Base-by-base conservation (phyloP, 2,113 vertebrate genomes). In the Furnarius figulus region DNA sequence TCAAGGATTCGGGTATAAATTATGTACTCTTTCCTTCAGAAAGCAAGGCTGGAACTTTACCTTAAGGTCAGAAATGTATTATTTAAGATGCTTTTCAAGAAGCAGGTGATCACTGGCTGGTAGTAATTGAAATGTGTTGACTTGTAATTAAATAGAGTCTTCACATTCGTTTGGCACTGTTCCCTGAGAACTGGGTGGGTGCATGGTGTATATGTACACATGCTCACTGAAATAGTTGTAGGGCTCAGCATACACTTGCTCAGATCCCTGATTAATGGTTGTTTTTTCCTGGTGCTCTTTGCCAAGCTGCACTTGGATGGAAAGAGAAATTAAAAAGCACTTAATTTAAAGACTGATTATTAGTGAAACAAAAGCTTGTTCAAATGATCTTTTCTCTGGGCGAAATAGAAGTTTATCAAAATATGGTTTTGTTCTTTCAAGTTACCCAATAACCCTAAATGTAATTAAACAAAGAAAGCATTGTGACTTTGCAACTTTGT, bases 331-430 rank as follows among this genome's bases (percentile, higher is more conserved):
- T 94, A 8, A 76, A 85, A 94, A 85, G 44, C 53, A 61, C 58
- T 9, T 68, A 21, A 44, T 88, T 92, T 76, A 56, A 83, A 73
- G n/a, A 40, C 53, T 68, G 27, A 77, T 86, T 73, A 90, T 90
- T 53, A 93, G 53, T 59, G 39, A 88, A 93, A 88, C 47, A 94
- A 90, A 91, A 89, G 44, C 49, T 68, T 85, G 27, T 55, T 89
- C 53, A 72, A 91, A 79, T 87, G 7, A 17, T 72, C 14, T 75
- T 63, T 10, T 59, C 27, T 84, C 68, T 68, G 47, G 91, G 37
- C 21, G 70, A 93, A 87, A 68, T 30, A 50, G 14, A 53, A 88
- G 46, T 96, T 84, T 87, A 84, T 27, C 31, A 70, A 92, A 84
- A 70, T 20, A 68, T 4, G 20, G 7, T 8, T 90, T 94, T 87